These are phyloP conservation scores for Chironomus striatipennis DNA, from an alignment of 1,140 invertebrate species.

Conservation along the genomic window DNA sequence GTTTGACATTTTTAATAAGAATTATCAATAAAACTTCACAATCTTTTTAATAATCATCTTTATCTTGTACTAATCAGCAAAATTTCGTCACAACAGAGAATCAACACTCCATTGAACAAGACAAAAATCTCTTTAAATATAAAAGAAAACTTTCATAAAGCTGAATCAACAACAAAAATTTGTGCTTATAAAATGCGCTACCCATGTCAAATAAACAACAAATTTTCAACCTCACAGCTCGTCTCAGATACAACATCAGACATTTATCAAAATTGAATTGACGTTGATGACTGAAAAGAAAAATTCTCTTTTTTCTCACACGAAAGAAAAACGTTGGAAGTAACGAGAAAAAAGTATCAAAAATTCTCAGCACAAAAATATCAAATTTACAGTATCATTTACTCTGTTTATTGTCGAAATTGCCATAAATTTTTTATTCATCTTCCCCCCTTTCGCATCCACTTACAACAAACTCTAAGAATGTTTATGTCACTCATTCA, in stretches of 20 bases:
- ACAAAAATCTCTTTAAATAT: too few species aligned
- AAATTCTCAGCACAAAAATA: conserved; percentile 3
- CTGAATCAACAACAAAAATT: too few species aligned
- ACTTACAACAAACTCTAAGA: not conserved
- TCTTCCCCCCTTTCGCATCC: not conserved
- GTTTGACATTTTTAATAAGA: not conserved
- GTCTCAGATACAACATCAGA: not conserved
- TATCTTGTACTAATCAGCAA: too few species aligned
- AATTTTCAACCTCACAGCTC: too few species aligned
- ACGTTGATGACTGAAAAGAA: not conserved
- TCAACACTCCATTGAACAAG: too few species aligned
- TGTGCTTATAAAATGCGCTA: too few species aligned
- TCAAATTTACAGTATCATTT: conserved; percentile 14
- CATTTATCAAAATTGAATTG: conserved; percentile 14
- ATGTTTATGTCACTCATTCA: not conserved
- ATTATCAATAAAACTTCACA: too few species aligned
- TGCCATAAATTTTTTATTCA: not conserved
- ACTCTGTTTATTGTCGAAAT: conserved; percentile 9
- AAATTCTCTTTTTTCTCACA: too few species aligned
- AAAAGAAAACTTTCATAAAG: too few species aligned
- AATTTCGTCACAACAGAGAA: too few species aligned
- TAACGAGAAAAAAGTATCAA: not conserved
- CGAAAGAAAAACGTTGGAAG: not conserved
- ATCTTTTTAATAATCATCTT: too few species aligned
- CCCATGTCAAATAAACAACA: too few species aligned